Evolutionary conservation across 2,113 vertebrate species (phyloP), one percentile per base, ranked within the genome.

Genomic region (Alethe diademata): DNA sequence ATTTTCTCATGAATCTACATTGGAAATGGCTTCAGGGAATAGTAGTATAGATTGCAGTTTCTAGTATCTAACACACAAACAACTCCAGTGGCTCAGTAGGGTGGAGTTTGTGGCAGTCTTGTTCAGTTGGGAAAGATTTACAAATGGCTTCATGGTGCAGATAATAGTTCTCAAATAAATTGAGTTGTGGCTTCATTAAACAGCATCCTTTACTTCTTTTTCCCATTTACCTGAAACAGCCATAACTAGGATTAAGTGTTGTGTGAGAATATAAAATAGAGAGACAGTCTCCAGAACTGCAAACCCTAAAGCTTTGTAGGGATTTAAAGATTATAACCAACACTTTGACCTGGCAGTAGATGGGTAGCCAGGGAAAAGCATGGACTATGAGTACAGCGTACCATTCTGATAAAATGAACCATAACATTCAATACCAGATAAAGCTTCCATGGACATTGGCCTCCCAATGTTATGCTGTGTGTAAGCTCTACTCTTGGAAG

Each of bases 271-370:
- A 88, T 88, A 79, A 90, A 90, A 92, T 90, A 67, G 51, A 93
- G 58, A 92, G 33, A 31, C 35, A 78, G 60, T 22, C 33, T 78
- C 75, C 72, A 91, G 81, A 86, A 91, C 11, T 88, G 88, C 72
- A 92, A 48, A 91, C 40, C 76, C 67, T 81, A 94, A 91, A 91
- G 64, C 79, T 92, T 86, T 95, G 54, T 86, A 89, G 88, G 92
- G 91, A 83, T 95, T 97, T 97, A 86, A 94, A 95, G 94, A 94
- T 93, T 94, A 94, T 86, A 93, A 93, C 88, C 91, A 94, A 83
- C 82, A 90, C n/a, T 94, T 95, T 93, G 83, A 93, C 91, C 95
- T 71, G 73, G 76, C 54, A 72, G 69, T 56, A 86, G 81, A 93
- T 75, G 66, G 70, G 57, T 67, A 94, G 75, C 51, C 38, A 81